These are phyloP conservation scores for Antechinus flavipes DNA, from an alignment of 2,113 vertebrate species.

Conservation along the genomic window DNA sequence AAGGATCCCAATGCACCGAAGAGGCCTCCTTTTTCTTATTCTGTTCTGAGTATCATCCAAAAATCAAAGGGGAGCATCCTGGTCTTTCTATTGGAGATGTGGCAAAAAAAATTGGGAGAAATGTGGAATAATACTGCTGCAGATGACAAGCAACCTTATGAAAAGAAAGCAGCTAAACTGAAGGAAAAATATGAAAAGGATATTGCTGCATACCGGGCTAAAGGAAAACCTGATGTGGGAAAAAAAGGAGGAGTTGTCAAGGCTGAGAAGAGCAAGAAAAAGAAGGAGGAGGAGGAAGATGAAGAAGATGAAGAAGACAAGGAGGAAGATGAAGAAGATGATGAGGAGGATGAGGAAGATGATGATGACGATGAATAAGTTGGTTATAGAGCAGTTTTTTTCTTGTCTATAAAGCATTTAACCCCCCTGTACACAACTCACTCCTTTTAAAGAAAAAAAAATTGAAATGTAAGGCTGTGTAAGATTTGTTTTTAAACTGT, in stretches of 20 bases:
- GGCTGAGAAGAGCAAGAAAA: conserved; percentile 92
- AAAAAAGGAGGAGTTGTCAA: conserved; percentile 91
- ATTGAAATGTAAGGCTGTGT: conserved; percentile 91
- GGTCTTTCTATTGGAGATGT: no score
- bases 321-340: conserved; percentile 92
- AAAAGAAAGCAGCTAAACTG: no score
- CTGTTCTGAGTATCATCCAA: no score
- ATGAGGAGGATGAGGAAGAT: conserved; percentile 93
- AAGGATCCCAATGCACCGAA: no score
- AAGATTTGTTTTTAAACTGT: conserved; percentile 96
- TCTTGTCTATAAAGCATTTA: conserved; percentile 96
- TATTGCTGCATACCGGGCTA: conserved; percentile 95
- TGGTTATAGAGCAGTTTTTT: conserved; percentile 87
- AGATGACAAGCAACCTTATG: no score
- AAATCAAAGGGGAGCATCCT: no score
- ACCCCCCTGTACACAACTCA: conserved; percentile 92
- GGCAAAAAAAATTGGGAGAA: no score
- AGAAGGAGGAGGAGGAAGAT: conserved; percentile 93
- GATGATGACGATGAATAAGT: conserved; percentile 94
- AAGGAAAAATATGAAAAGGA: conserved; percentile 86
- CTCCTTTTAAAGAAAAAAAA: conserved; percentile 92
- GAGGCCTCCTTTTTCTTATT: no score
- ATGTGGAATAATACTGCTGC: no score
- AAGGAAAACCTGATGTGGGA: conserved; percentile 92
- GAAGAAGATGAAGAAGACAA: conserved; percentile 92